Conservation (phyloP, 2,113 vertebrate species). For the Columba janthina region DNA sequence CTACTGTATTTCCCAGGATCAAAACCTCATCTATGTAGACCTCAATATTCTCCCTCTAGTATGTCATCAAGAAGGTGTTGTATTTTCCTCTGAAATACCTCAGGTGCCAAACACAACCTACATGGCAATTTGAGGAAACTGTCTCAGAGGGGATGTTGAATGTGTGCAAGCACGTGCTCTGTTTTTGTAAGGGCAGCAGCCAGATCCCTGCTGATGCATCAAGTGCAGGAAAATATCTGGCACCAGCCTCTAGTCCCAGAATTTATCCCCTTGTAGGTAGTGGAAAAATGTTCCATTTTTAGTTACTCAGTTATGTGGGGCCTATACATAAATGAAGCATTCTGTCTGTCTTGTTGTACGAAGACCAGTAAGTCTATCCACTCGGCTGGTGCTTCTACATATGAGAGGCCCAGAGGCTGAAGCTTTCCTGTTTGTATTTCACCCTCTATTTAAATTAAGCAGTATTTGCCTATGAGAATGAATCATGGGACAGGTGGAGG, state of each 20-base stretch:
- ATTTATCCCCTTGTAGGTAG: slow-evolving; percentile 3
- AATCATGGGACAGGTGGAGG: no score
- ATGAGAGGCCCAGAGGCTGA: not conserved
- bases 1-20: not conserved
- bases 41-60: not conserved
- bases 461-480: not conserved
- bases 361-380: not conserved
- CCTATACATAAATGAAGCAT: not conserved
- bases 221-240: slow-evolving; percentile 42
- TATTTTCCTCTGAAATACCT: slow-evolving; percentile 15
- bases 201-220: slow-evolving; percentile 41
- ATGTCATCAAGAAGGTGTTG: not conserved
- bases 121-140: not conserved
- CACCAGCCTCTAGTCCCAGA: not conserved
- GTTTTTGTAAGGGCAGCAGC: slow-evolving; percentile 48
- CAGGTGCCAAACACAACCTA: slow-evolving; percentile 44
- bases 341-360: not conserved
- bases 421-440: not conserved
- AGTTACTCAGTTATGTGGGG: not conserved
- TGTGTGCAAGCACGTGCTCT: not conserved
- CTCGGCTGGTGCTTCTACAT: not conserved
- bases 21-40: not conserved
- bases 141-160: slow-evolving; percentile 11
- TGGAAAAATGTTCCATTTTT: not conserved
- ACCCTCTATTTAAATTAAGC: not conserved